Conservation (phyloP, 1,140 invertebrate species). For the Venustaconcha ellipsiformis region DNA sequence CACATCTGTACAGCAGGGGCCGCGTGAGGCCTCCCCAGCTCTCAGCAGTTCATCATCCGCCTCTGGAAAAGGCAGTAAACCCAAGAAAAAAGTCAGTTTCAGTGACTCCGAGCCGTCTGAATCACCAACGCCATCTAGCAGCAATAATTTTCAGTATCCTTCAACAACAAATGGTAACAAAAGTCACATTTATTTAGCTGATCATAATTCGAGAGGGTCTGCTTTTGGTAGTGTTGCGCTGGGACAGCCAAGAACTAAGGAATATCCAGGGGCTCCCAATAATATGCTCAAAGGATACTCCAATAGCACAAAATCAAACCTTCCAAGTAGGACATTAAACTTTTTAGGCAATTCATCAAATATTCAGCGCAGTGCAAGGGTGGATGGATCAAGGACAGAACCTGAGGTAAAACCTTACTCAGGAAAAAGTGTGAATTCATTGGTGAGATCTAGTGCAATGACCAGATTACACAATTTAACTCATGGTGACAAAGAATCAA, state of each 20-base stretch:
- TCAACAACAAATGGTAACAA: not conserved
- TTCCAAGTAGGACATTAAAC: too few relatives aligned
- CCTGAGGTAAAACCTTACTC: too few relatives aligned
- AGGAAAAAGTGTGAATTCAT: too few relatives aligned
- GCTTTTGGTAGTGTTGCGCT: not conserved
- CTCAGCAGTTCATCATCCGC: constrained; percentile 22
- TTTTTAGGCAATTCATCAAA: too few relatives aligned
- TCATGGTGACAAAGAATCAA: too few relatives aligned
- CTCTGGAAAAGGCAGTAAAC: constrained; percentile 21
- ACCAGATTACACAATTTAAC: too few relatives aligned
- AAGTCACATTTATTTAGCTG: not conserved
- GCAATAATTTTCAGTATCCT: constrained; percentile 18
- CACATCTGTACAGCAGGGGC: not conserved
- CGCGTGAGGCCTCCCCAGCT: constrained; percentile 17
- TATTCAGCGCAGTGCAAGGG: too few relatives aligned
- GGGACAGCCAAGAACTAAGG: not conserved
- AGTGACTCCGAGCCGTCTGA: constrained; percentile 48
- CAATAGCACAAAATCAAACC: too few relatives aligned
- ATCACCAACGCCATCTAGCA: constrained; percentile 23
- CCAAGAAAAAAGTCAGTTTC: constrained; percentile 49
- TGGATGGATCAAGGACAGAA: too few relatives aligned
- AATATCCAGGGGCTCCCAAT: not conserved
- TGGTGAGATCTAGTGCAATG: too few relatives aligned
- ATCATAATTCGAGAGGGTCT: not conserved
- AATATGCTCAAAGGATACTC: not conserved